These are phyloP conservation scores for Fringilla coelebs DNA, from an alignment of 2,797 vertebrate genomes.

Conservation along the genomic window DNA sequence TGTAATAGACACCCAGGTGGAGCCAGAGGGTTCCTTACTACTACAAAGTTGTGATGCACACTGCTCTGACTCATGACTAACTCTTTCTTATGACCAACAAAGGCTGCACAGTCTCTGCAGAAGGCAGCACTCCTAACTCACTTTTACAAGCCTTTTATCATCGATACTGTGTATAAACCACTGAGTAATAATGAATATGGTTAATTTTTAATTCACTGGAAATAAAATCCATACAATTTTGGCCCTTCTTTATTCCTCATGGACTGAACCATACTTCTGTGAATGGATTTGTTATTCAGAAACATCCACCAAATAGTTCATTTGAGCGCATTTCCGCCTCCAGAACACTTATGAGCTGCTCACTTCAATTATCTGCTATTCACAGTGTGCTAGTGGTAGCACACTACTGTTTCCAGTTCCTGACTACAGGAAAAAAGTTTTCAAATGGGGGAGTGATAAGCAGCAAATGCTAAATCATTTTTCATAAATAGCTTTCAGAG, in stretches of 20 bases:
- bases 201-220: neutral
- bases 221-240: neutral
- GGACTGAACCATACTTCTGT: slow-evolving; percentile 22
- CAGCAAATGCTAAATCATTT: slow-evolving; percentile 25
- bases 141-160: neutral
- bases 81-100: neutral
- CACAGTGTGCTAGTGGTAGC: neutral
- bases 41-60: neutral
- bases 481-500: slow-evolving; percentile 25
- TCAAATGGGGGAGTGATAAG: slow-evolving; percentile 12
- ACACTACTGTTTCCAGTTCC: slow-evolving; percentile 29
- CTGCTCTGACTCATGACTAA: neutral
- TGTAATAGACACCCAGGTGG: neutral
- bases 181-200: neutral
- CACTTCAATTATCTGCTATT: slow-evolving; percentile 61
- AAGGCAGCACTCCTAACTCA: neutral
- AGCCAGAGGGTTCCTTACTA: neutral
- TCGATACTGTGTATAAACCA: neutral
- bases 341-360: slow-evolving; percentile 55
- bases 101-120: neutral
- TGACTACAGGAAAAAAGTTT: slow-evolving; percentile 20
- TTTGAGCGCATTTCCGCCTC: slow-evolving; percentile 42
- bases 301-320: slow-evolving; percentile 33
- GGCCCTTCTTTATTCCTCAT: neutral
- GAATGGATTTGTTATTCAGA: slow-evolving; percentile 58